phyloP scores from a whole-genome alignment of 2,797 vertebrate species.

The Hylomyscus alleni region DNA sequence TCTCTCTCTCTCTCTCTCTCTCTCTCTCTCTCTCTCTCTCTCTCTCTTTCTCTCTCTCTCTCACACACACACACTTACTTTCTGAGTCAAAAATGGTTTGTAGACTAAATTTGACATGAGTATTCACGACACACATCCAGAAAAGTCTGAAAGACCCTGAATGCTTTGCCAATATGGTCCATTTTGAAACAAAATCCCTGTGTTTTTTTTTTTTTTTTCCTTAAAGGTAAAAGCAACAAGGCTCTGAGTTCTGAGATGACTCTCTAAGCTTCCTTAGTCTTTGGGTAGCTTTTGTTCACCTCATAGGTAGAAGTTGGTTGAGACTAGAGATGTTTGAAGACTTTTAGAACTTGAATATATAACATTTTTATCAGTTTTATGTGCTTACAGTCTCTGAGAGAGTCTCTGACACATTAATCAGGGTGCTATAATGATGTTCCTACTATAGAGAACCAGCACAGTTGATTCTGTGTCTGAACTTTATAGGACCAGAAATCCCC shows the following conservation, averaged over 20 bases:
- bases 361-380: neutral
- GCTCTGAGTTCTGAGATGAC: neutral
- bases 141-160: neutral
- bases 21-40: too few relatives aligned
- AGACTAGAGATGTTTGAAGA: neutral
- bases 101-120: neutral
- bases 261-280: neutral
- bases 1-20: too few relatives aligned
- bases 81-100: neutral
- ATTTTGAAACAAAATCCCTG: neutral
- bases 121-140: neutral
- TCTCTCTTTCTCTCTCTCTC: too few relatives aligned
- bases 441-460: too few relatives aligned
- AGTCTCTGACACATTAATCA: neutral
- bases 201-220: neutral
- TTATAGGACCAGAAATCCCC: neutral
- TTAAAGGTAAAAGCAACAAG: neutral
- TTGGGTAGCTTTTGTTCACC: neutral
- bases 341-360: neutral
- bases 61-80: too few relatives aligned
- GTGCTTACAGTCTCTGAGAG: neutral
- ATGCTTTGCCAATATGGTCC: neutral
- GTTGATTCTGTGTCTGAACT: neutral
- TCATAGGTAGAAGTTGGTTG: too few relatives aligned
- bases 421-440: neutral